These are phyloP conservation scores for Steatornis caripensis DNA, from an alignment of 2,113 vertebrate genomes.

Conservation along the genomic window DNA sequence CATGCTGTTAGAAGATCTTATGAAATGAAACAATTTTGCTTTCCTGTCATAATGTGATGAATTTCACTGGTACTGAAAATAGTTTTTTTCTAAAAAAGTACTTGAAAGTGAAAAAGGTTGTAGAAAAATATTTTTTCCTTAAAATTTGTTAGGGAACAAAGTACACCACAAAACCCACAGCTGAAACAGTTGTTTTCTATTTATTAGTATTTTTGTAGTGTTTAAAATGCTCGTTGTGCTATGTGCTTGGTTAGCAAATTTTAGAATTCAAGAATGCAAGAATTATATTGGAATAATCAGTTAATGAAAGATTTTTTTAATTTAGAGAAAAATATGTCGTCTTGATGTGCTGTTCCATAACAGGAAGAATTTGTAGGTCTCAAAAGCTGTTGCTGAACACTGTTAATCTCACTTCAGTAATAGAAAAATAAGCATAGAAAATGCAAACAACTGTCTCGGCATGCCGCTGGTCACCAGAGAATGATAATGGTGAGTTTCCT, in stretches of 20 bases:
- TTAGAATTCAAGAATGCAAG: background rate
- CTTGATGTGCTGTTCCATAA: background rate
- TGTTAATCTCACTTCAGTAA: background rate
- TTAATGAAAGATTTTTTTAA: background rate
- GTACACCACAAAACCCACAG: background rate
- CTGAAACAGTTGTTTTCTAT: background rate
- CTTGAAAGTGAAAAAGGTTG: background rate
- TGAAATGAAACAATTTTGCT: conserved; percentile 57
- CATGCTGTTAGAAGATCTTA: conserved; percentile 28
- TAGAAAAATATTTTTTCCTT: background rate
- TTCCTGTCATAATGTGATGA: conserved; percentile 55
- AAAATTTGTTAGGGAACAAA: background rate
- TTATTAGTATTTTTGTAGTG: background rate
- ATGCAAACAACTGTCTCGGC: background rate
- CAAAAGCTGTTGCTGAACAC: background rate
- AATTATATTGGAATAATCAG: background rate
- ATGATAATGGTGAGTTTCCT: background rate
- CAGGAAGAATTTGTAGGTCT: background rate
- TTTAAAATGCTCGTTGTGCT: background rate
- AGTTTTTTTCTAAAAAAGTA: background rate
- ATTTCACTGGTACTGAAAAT: conserved; percentile 34
- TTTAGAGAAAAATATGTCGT: background rate
- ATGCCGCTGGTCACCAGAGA: background rate
- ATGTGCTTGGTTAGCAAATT: background rate
- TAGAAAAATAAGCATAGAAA: background rate